These are phyloP conservation scores for Penaeus monodon DNA, from an alignment of 2,888 invertebrate genomes.

Conservation along the genomic window DNA sequence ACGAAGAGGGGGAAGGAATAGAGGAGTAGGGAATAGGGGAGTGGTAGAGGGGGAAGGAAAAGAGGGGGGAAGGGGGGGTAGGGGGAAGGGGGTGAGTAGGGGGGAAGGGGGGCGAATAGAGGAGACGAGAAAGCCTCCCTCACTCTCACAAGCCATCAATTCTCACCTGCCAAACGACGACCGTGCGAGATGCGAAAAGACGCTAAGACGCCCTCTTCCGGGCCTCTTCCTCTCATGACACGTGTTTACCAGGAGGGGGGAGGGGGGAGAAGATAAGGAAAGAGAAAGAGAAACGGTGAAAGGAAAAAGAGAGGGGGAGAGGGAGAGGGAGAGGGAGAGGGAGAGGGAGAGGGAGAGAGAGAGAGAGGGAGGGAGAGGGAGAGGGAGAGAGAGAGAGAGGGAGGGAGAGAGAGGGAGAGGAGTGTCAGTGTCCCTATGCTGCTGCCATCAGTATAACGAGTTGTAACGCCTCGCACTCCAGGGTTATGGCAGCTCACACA, in stretches of 20 bases:
- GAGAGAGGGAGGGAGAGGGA: background rate
- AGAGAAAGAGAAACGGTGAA: background rate
- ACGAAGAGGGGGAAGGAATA: too few species aligned
- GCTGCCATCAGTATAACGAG: background rate
- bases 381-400: background rate
- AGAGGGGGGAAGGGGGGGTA: background rate
- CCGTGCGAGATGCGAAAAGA: background rate
- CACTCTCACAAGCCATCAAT: constrained; percentile 6
- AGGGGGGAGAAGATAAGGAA: too few species aligned
- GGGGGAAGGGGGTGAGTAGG: background rate
- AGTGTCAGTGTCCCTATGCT: background rate
- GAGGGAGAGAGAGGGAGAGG: background rate
- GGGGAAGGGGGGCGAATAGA: too few species aligned
- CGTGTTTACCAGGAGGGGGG: background rate
- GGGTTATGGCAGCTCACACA: too few species aligned
- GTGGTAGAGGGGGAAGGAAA: background rate
- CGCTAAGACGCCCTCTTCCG: background rate
- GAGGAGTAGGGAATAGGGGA: background rate
- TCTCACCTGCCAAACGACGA: background rate
- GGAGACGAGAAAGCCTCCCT: background rate
- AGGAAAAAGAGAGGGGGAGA: background rate
- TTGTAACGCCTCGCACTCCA: too few species aligned
- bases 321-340: background rate
- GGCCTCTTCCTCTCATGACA: too few species aligned
- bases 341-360: background rate